Evolutionary conservation across 92 coral and sea anemone genomes (phyloP).

Genomic region (Zoanthus sociatus): DNA sequence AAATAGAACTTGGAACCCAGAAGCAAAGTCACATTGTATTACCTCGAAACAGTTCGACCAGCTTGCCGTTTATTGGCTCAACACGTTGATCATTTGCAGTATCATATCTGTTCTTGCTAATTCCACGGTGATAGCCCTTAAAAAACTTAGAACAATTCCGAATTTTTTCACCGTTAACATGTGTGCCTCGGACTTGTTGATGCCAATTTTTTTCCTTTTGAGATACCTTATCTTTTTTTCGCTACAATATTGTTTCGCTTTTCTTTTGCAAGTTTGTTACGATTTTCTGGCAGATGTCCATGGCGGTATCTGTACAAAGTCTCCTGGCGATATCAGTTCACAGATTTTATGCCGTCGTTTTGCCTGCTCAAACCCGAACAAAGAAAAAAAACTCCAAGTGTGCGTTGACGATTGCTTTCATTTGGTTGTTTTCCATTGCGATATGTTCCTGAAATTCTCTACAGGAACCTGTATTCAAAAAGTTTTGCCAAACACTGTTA

Average conservation of each 20-base stretch:
- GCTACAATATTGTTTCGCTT: conserved; percentile 14
- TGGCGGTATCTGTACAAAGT: conserved; percentile 42
- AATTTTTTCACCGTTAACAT: conserved; percentile 35
- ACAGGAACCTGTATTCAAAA: conserved; percentile 4
- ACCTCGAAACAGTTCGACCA: too few species aligned
- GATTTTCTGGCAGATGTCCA: conserved; percentile 20
- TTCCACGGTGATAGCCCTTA: conserved; percentile 24
- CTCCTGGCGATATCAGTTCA: conserved; percentile 25
- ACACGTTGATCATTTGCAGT: conserved; percentile 17
- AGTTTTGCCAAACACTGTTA: too few species aligned
- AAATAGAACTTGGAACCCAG: too few species aligned
- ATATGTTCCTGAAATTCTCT: conserved; percentile 19
- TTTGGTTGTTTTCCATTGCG: conserved; percentile 29
- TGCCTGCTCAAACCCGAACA: conserved; percentile 12
- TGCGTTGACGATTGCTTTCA: conserved; percentile 4
- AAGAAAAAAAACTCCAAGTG: neutral
- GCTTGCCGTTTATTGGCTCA: conserved; percentile 14
- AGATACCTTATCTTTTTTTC: conserved; percentile 26
- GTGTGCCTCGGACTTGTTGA: conserved; percentile 28
- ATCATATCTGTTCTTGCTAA: conserved; percentile 10
- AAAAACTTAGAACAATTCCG: conserved; percentile 11
- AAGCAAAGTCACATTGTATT: too few species aligned
- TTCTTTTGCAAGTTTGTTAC: conserved; percentile 36
- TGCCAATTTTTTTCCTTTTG: conserved; percentile 27
- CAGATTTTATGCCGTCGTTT: conserved; percentile 26